phyloP scores from a whole-genome alignment of 2,797 vertebrate genomes.

The Staurois parvus region DNA sequence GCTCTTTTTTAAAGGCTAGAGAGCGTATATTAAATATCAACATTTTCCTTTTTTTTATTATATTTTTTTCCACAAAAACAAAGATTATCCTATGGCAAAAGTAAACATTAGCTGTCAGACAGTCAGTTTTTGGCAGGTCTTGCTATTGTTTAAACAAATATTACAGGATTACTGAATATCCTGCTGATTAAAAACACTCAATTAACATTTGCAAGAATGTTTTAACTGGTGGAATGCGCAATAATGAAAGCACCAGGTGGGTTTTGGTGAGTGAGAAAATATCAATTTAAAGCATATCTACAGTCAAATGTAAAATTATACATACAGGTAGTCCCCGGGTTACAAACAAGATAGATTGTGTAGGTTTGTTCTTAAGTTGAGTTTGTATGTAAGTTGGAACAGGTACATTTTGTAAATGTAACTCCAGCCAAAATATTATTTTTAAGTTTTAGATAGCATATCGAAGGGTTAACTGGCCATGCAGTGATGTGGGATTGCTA shows the following conservation, averaged over 20 bases:
- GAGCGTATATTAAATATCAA: constrained; percentile 43
- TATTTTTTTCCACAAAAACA: constrained; percentile 36
- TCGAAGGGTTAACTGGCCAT: too few relatives aligned
- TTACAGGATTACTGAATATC: constrained; percentile 54
- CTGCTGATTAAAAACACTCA: constrained; percentile 50
- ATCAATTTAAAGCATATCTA: too few relatives aligned
- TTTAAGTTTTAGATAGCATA: too few relatives aligned
- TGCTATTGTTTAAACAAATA: constrained; percentile 59
- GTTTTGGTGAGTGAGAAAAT: neutral
- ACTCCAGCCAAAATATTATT: too few relatives aligned
- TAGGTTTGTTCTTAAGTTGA: too few relatives aligned
- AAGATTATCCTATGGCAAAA: constrained; percentile 56
- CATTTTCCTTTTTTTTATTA: constrained; percentile 12
- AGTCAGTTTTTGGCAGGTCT: constrained; percentile 53
- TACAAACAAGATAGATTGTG: too few relatives aligned
- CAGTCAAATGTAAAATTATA: too few relatives aligned
- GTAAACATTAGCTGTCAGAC: constrained; percentile 53
- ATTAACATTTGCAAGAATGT: constrained; percentile 43
- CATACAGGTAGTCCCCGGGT: too few relatives aligned
- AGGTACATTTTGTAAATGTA: too few relatives aligned
- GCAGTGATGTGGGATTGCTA: too few relatives aligned
- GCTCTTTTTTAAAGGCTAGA: too few relatives aligned
- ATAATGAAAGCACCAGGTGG: neutral
- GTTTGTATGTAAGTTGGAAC: too few relatives aligned
- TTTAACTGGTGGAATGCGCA: neutral